Evolutionary conservation across 2,888 invertebrate species (phyloP), one percentile per base, ranked within the genome.

Genomic region (Eupithecia subumbrata): DNA sequence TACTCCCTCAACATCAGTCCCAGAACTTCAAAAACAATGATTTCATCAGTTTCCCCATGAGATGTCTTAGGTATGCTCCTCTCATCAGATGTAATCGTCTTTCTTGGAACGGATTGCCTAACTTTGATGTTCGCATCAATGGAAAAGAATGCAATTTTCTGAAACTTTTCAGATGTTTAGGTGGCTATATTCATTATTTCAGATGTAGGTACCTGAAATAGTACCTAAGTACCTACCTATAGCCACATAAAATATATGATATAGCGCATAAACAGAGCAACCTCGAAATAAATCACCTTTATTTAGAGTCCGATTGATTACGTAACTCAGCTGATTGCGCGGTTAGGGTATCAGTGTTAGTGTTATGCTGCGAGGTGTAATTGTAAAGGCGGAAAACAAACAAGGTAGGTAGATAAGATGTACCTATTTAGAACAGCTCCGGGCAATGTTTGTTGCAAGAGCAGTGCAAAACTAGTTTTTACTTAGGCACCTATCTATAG

Each of bases 271-370:
- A 45, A 86, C 80, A 81, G 77, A 81, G 81, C 84, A 87, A 86
- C 87, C 88, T 89, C 88, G 81, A 87, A 89, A 88, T 88, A 87
- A 89, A 89, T 85, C 85, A 82, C 82, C 81, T 86, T 86, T 85
- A 89, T 88, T 89, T 89, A 88, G 86, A 87, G 83, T 83, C 83
- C 82, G 84, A 85, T 86, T 84, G 84, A 89, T 91, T 90, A 87
- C 89, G 89, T 90, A 91, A 92, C 81, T 79, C 80, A 79, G 82
- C 84, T 86, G 86, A 88, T 88, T 86, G 82, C 83, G 85, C 84
- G 83, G 85, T 83, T 84, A 85, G 67, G 66, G 74, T 80, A 78
- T 77, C 64, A 64, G 64, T 64, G 60, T 60, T 78, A 64, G 64
- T 64, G 60, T 60, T 78, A 76, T 78, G 79, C 74, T 76, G 40